Conservation (phyloP, 37 sponge, comb jelly and placozoan species). For the Eunapius fragilis region DNA sequence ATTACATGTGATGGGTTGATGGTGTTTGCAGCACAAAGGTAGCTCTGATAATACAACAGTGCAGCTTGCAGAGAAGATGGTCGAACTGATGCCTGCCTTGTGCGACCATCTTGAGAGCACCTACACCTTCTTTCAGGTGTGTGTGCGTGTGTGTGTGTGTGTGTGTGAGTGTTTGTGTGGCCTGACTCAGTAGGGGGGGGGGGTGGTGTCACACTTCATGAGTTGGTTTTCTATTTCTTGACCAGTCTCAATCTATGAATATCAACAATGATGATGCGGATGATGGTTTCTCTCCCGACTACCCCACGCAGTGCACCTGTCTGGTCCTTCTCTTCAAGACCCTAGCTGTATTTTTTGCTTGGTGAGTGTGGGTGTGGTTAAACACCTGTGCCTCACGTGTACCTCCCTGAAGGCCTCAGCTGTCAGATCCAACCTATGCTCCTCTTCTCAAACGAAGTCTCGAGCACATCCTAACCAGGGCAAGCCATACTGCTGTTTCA, state of each 20-base stretch:
- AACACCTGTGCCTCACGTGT: not conserved
- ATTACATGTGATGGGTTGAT: too few relatives aligned
- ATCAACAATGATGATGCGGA: constrained; percentile 59
- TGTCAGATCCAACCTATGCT: constrained; percentile 1
- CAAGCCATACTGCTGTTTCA: not conserved
- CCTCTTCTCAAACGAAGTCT: not conserved
- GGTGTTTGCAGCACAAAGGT: not conserved
- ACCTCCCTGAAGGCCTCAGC: not conserved
- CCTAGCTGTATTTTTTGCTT: constrained; percentile 52
- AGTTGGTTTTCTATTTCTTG: not conserved
- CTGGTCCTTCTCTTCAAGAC: constrained; percentile 49
- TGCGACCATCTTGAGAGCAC: constrained; percentile 65
- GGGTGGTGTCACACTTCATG: not conserved
- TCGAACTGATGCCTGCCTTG: constrained; percentile 18
- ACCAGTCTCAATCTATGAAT: constrained; percentile 46
- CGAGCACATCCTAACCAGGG: not conserved
- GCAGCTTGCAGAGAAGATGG: constrained; percentile 16
- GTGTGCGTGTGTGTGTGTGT: not conserved
- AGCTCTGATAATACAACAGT: not conserved
- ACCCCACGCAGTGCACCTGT: constrained; percentile 6
- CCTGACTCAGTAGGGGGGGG: not conserved
- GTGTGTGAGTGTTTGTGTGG: not conserved
- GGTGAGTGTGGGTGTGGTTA: constrained; percentile 37
- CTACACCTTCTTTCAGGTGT: constrained; percentile 64
- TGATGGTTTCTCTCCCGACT: constrained; percentile 4